Evolutionary conservation across 1,140 invertebrate genomes (phyloP), one percentile per base, ranked within the genome.

Genomic region (Oryctes rhinoceros): DNA sequence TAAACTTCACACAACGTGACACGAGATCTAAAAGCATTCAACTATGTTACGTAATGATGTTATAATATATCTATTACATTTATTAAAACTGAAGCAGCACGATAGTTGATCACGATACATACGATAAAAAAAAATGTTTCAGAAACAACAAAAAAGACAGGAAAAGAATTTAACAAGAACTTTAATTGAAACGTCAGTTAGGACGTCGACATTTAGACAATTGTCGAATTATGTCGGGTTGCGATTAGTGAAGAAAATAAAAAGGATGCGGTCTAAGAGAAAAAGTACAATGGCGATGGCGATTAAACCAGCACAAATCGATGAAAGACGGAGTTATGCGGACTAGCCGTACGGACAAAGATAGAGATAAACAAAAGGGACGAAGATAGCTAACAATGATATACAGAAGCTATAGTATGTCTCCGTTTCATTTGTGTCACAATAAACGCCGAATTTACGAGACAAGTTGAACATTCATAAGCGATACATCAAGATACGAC

Each of bases 151-250:
- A 67, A 67, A 71, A 71, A 35, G 35, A 10, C 20, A 15, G 7
- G 13, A 37, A 13, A 71, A 24, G 65, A 71, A 71, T 71, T 71
- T 71, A 71, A 71, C 65, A 24, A 71, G 65, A 71, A 71, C 30
- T 71, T 71, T 71, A 71, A 71, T 71, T 71, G 65, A 71, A 71
- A 71, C 20, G 65, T 71, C 65, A 71, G 65, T 71, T 71, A 71
- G 5, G 65, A 71, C 37, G 65, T 24, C 65, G 65, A 71, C 65
- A 24, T 71, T 71, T 20, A 71, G 65, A 71, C 65, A 71, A 71
- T 71, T 24, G 65, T 71, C 65, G 65, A 71, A 71, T 71, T 71
- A 71, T 71, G 65, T 71, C 65, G 20, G 65, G 24, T 13, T 71
- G 9, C 65, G 65, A 71, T 71, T 71, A 71, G 65, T 35, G 65